Evolutionary conservation across 1,140 invertebrate species (phyloP), one percentile per base, ranked within the genome.

Genomic region (Scaptomyza pallida): DNA sequence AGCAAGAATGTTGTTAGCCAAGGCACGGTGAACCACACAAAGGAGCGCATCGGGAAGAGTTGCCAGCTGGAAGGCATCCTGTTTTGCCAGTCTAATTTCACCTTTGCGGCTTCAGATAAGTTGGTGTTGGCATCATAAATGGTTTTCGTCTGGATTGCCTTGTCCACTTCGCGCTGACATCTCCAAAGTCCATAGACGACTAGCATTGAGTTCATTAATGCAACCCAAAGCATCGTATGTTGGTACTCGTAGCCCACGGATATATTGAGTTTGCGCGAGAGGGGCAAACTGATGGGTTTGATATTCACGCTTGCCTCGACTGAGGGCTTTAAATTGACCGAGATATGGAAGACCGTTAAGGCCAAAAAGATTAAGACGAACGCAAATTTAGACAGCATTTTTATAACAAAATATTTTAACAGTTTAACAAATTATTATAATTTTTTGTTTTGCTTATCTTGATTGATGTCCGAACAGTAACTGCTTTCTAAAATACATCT

Each of bases 211-310:
- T 75, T 61, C 43, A 71, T 44, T 1, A 72, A 12, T 1, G 81
- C 56, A 9, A 75, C 57, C 43, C 37, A 44, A 9, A 86, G 65
- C 50, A 77, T 74, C 41, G 61, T 37, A 13, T 55, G 48, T 10
- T 62, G 41, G 10, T 78, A 86, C n/a, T 55, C 61, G 4, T 88
- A 86, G 43, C 78, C 56, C 17, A 86, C 13, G 19, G 47, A 26
- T 1, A 86, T 59, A 1, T 45, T 37, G 4, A 85, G 21, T 5
- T 44, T 86, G 0, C 80, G 55, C 1, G 63, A 57, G 5, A 75
- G 45, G 1, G 33, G 6, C 3, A 62, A 52, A 17, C 71, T 61
- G 4, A 37, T 33, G 8, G 78, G 54, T 12, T 61, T 71, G 0
- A 86, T 33, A 5, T 37, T 57, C 9, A 67, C 78, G 40, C 67